A percentile compares a stretch with the other conserved stretches of the same genome.
Conservation (phyloP, 2,113 vertebrate species). For the Zapornia atra region DNA sequence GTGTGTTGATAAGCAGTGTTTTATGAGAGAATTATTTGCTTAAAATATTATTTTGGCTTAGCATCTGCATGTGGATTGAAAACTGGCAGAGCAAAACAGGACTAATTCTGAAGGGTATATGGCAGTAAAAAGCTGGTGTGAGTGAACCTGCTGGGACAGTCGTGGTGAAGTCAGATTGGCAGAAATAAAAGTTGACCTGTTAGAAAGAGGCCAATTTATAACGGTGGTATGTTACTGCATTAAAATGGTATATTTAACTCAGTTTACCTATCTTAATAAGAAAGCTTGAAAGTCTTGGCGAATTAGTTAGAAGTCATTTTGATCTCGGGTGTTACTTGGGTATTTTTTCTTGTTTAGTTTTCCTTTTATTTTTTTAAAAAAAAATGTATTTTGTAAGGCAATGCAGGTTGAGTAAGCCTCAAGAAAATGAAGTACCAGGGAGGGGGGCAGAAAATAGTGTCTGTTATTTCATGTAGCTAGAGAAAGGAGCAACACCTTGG, state of each 20-base stretch:
- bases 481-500: slow-evolving; percentile 76
- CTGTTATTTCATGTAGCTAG: slow-evolving; percentile 74
- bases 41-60: slow-evolving; percentile 15
- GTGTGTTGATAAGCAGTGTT: slow-evolving; percentile 4
- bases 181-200: not conserved
- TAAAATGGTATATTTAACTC: not conserved
- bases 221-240: not conserved
- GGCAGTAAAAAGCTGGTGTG: not conserved
- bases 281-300: not conserved
- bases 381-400: not conserved
- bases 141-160: slow-evolving; percentile 9
- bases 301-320: not conserved
- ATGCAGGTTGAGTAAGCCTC: slow-evolving; percentile 44
- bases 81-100: not conserved
- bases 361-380: no score
- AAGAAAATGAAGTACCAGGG: slow-evolving; percentile 45
- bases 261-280: not conserved
- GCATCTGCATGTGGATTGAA: slow-evolving; percentile 1
- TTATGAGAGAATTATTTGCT: slow-evolving; percentile 27
- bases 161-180: not conserved
- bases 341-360: not conserved
- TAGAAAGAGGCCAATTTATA: not conserved
- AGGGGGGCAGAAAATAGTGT: slow-evolving; percentile 56
- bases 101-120: not conserved
- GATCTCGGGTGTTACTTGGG: not conserved